Conservation (phyloP, 1,140 invertebrate species). For the Hyphantria cunea region DNA sequence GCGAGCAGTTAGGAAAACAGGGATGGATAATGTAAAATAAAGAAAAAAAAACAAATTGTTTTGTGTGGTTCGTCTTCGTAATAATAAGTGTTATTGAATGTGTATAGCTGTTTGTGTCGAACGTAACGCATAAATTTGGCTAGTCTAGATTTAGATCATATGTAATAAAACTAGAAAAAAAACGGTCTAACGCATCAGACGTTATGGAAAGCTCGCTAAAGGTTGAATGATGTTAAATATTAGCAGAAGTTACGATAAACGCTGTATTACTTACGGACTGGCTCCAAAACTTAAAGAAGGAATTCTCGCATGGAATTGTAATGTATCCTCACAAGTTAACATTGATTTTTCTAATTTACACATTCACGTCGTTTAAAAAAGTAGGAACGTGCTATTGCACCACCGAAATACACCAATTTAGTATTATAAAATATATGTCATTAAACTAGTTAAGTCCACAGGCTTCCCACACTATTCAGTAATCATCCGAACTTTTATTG, state of each 20-base stretch:
- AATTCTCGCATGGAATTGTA: slow-evolving; percentile 77
- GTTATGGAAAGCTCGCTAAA: slow-evolving; percentile 65
- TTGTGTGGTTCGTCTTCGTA: slow-evolving; percentile 74
- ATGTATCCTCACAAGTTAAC: slow-evolving; percentile 52
- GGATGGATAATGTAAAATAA: slow-evolving; percentile 75
- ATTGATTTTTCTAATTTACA: slow-evolving; percentile 61
- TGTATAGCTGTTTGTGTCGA: slow-evolving; percentile 69
- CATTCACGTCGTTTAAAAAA: slow-evolving; percentile 53
- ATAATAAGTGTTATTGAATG: slow-evolving; percentile 77
- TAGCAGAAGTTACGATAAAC: slow-evolving; percentile 35
- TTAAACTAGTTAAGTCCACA: slow-evolving; percentile 70
- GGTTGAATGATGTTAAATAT: slow-evolving; percentile 62
- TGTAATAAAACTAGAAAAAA: slow-evolving; percentile 46
- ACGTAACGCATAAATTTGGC: slow-evolving; percentile 55
- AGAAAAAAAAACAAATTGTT: slow-evolving; percentile 58
- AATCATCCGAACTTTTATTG: slow-evolving; percentile 70
- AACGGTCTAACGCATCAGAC: slow-evolving; percentile 46
- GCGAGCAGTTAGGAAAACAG: slow-evolving; percentile 80
- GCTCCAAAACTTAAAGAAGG: slow-evolving; percentile 41
- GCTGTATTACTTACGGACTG: slow-evolving; percentile 27
- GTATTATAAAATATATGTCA: slow-evolving; percentile 61
- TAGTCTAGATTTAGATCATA: slow-evolving; percentile 65
- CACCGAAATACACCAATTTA: slow-evolving; percentile 79
- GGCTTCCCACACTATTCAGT: slow-evolving; percentile 71
- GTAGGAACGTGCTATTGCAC: slow-evolving; percentile 80